Evolutionary conservation across 2,888 invertebrate species (phyloP).

Genomic region (Alcis repandata): DNA sequence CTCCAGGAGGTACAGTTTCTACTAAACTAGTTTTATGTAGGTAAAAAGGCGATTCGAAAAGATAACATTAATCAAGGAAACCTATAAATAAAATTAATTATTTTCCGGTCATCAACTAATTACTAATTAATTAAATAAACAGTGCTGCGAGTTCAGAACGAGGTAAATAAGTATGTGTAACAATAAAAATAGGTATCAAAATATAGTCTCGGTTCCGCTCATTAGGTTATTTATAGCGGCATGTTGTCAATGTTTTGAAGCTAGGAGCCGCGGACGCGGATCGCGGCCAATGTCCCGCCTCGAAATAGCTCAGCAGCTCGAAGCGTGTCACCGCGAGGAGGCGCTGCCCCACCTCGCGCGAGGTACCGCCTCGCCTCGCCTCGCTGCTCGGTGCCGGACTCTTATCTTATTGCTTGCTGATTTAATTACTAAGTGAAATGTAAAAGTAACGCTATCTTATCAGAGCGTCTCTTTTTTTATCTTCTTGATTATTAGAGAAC

Average conservation of each 20-base stretch:
- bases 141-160: neutral
- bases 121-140: neutral
- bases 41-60: neutral
- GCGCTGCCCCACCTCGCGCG: no score
- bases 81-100: neutral
- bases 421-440: no score
- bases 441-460: no score
- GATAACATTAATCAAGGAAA: neutral
- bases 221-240: neutral
- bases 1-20: no score
- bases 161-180: neutral
- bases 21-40: no score
- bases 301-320: neutral
- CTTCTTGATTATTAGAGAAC: no score
- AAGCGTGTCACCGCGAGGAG: no score
- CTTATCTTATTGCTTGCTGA: no score
- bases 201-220: neutral
- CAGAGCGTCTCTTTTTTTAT: no score
- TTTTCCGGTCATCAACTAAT: neutral
- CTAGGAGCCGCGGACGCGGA: neutral
- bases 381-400: no score
- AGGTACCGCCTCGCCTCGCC: no score
- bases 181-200: no score
- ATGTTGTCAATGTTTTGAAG: neutral
- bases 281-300: neutral